These are phyloP conservation scores for Eugnorisma glareosa DNA, from an alignment of 2,888 invertebrate genomes.

Conservation along the genomic window DNA sequence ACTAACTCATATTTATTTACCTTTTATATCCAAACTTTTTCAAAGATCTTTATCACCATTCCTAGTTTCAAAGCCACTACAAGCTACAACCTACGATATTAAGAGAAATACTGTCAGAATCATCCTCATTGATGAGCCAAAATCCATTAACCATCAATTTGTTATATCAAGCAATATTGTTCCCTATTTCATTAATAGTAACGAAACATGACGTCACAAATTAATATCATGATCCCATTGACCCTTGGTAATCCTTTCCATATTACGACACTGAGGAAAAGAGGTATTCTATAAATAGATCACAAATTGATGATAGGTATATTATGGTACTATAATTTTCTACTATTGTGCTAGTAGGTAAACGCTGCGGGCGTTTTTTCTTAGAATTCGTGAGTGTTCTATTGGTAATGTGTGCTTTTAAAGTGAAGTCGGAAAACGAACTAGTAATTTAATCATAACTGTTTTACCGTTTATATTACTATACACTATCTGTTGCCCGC, in stretches of 20 bases:
- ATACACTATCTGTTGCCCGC: too few relatives aligned
- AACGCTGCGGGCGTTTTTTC: slow-evolving; percentile 50
- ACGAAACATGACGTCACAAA: slow-evolving; percentile 3
- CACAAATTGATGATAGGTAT: slow-evolving; percentile 12
- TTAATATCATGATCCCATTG: slow-evolving; percentile 9
- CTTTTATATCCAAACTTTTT: neutral
- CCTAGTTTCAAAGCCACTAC: neutral
- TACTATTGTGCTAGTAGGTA: slow-evolving; percentile 5
- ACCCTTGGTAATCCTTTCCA: neutral
- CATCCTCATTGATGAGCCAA: neutral
- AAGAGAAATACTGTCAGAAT: too few relatives aligned
- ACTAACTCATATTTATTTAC: too few relatives aligned
- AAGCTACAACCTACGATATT: too few relatives aligned
- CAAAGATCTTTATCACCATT: neutral
- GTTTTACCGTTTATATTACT: too few relatives aligned
- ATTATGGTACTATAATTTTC: slow-evolving; percentile 17
- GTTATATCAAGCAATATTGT: neutral
- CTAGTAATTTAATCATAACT: neutral
- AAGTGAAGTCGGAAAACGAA: neutral
- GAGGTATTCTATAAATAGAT: neutral
- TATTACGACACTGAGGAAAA: neutral
- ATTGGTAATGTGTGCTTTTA: slow-evolving; percentile 11
- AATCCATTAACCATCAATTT: slow-evolving; percentile 2
- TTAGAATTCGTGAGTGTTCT: slow-evolving; percentile 44
- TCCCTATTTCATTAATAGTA: neutral